Evolutionary conservation across 2,113 vertebrate species (phyloP), one percentile per base, ranked within the genome.

Genomic region (Sander vitreus): DNA sequence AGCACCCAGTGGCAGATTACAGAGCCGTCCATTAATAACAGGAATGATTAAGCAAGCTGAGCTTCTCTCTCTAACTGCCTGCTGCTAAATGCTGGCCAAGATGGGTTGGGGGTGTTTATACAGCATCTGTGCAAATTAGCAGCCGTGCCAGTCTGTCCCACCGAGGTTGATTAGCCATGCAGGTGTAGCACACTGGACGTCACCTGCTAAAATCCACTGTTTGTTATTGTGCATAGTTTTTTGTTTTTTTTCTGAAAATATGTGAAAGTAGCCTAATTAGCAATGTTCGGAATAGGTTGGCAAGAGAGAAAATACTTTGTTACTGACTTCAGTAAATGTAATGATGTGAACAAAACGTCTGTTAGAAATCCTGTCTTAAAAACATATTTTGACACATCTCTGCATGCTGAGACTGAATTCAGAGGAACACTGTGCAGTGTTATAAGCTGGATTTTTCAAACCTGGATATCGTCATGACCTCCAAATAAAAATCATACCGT

Each of bases 121-220:
- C 60, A 73, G 74, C 90, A 88, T 88, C 66, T 72, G 83, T 85
- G 81, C 81, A 63, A 54, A 90, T 86, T 75, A 85, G 73, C 60
- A 50, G 53, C 73, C 6, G 81, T 63, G 89, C 72, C 84, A 76
- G 64, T 72, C 36, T 33, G 69, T 76, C 57, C 83, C 53, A 43
- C 30, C 0, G 48, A 57, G 74, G 39, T n/a, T 36, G 59, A 85
- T 86, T 69, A 73, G 63, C 68, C 45, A 12, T 53, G 64, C 30
- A 73, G 60, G 39, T 59, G 51, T 27, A 82, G 73, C 58, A 21
- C 57, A n/a, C 15, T 23, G 70, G 65, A 58, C 43, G 8, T 77
- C 30, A 59, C 21, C 47, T 11, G 68, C 58, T n/a, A 27, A 43
- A 71, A 60, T 25, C 19, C 39, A 33, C 30, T 58, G 7, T 53